These are phyloP conservation scores for Linnaemya vulpina DNA, from an alignment of 2,888 invertebrate species.

Conservation along the genomic window DNA sequence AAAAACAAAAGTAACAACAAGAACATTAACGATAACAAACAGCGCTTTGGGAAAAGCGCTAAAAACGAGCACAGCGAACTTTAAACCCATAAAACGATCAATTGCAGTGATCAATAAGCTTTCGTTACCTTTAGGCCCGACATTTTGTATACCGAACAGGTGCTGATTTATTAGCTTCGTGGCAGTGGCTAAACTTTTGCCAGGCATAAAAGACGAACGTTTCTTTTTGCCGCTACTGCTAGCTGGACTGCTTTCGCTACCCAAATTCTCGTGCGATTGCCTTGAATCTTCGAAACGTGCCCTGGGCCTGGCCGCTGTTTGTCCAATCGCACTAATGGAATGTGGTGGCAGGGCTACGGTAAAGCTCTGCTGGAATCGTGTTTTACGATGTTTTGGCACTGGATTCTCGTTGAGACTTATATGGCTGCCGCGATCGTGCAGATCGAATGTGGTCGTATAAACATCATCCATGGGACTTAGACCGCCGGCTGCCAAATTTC, in stretches of 20 bases:
- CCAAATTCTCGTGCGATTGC: slow-evolving; percentile 85
- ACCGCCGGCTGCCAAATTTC: slow-evolving; percentile 85
- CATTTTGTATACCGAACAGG: slow-evolving; percentile 86
- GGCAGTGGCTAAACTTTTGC: slow-evolving; percentile 87
- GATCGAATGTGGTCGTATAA: slow-evolving; percentile 84
- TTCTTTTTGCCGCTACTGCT: slow-evolving; percentile 80
- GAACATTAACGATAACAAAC: too few species aligned
- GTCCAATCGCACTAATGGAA: slow-evolving; percentile 76
- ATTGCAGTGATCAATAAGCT: not conserved
- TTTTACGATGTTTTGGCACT: slow-evolving; percentile 92
- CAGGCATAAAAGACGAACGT: slow-evolving; percentile 86
- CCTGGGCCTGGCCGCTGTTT: slow-evolving; percentile 74
- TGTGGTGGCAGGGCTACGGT: slow-evolving; percentile 83
- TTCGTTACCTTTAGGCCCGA: slow-evolving; percentile 81
- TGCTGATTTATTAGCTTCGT: slow-evolving; percentile 89
- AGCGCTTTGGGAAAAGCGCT: not conserved
- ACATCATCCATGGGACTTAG: slow-evolving; percentile 85
- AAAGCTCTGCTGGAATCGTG: slow-evolving; percentile 90
- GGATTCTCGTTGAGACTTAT: slow-evolving; percentile 87
- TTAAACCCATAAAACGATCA: not conserved
- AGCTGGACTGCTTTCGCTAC: slow-evolving; percentile 77
- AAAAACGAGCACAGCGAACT: not conserved
- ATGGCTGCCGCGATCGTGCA: slow-evolving; percentile 84
- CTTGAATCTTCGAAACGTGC: slow-evolving; percentile 83
- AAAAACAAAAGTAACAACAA: too few species aligned